phyloP scores from a whole-genome alignment of 2,888 invertebrate genomes.

The Euspilapteryx auroguttella region DNA sequence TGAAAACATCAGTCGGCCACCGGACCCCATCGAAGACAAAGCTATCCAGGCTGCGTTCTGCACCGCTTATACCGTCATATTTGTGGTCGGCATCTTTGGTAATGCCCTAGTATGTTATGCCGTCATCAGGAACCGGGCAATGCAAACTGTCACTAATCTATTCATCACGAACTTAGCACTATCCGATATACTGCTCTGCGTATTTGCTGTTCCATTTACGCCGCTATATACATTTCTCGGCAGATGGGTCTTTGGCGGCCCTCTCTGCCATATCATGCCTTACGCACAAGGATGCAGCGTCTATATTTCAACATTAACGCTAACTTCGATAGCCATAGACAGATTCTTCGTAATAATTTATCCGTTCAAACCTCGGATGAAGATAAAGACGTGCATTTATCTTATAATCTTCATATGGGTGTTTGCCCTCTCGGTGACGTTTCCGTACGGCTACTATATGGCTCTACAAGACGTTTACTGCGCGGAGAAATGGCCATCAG shows the following conservation, averaged over 20 bases:
- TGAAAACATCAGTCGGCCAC: slow-evolving; percentile 13
- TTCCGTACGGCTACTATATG: slow-evolving; percentile 86
- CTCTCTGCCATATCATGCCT: slow-evolving; percentile 83
- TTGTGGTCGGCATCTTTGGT: slow-evolving; percentile 78
- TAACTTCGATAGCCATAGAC: slow-evolving; percentile 91
- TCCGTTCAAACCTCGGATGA: slow-evolving; percentile 83
- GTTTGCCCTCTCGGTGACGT: slow-evolving; percentile 74
- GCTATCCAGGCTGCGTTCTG: slow-evolving; percentile 74
- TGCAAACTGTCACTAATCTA: slow-evolving; percentile 92
- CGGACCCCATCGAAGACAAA: slow-evolving; percentile 66
- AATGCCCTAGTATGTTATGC: slow-evolving; percentile 87
- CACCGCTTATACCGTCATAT: slow-evolving; percentile 75
- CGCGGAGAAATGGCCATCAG: slow-evolving; percentile 80
- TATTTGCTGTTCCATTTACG: slow-evolving; percentile 87
- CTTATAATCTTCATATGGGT: slow-evolving; percentile 83
- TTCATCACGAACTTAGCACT: slow-evolving; percentile 90
- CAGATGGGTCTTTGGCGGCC: slow-evolving; percentile 82
- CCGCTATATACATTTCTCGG: slow-evolving; percentile 84
- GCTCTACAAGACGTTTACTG: slow-evolving; percentile 61
- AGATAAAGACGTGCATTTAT: slow-evolving; percentile 71
- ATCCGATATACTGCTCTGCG: slow-evolving; percentile 83
- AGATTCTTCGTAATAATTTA: slow-evolving; percentile 89
- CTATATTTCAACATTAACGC: slow-evolving; percentile 86
- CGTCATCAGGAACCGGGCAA: slow-evolving; percentile 79
- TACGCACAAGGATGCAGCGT: slow-evolving; percentile 87